Conservation (phyloP, 1,140 invertebrate species). For the Oedothorax gibbosus region DNA sequence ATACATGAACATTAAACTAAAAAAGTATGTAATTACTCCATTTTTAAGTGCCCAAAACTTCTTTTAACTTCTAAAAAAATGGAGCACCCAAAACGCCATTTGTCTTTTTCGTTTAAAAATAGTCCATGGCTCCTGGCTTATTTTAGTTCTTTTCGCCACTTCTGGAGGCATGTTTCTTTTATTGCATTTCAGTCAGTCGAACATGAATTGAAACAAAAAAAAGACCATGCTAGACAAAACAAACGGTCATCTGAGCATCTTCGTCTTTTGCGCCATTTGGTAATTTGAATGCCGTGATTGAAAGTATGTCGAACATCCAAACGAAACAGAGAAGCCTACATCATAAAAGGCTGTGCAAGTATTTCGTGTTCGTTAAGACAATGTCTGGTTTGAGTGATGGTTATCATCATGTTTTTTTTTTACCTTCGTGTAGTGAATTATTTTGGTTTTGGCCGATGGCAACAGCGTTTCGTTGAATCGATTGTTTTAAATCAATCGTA, state of each 20-base stretch:
- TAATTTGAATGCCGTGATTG: constrained; percentile 29
- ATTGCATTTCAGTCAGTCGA: neutral
- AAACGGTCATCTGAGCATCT: neutral
- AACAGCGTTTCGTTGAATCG: constrained; percentile 6
- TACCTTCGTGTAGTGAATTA: neutral
- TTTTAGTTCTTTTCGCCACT: neutral
- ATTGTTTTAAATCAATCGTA: constrained; percentile 16
- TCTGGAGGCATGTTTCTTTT: no score
- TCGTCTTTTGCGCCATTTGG: neutral
- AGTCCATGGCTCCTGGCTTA: neutral
- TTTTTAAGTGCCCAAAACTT: neutral
- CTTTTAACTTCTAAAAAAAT: neutral
- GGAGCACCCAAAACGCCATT: no score
- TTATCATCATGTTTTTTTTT: constrained; percentile 21
- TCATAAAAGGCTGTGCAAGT: neutral
- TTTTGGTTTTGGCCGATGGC: neutral
- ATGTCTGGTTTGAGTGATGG: constrained; percentile 23
- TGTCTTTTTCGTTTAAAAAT: constrained; percentile 14
- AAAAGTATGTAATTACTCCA: no score
- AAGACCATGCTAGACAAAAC: neutral
- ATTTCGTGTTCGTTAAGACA: constrained; percentile 20
- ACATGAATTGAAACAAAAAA: neutral
- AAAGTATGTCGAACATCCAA: constrained; percentile 16
- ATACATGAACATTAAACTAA: no score
- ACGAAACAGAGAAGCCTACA: constrained; percentile 21